phyloP scores from a whole-genome alignment of 2,797 vertebrate species.

The Bradypodion ventrale region DNA sequence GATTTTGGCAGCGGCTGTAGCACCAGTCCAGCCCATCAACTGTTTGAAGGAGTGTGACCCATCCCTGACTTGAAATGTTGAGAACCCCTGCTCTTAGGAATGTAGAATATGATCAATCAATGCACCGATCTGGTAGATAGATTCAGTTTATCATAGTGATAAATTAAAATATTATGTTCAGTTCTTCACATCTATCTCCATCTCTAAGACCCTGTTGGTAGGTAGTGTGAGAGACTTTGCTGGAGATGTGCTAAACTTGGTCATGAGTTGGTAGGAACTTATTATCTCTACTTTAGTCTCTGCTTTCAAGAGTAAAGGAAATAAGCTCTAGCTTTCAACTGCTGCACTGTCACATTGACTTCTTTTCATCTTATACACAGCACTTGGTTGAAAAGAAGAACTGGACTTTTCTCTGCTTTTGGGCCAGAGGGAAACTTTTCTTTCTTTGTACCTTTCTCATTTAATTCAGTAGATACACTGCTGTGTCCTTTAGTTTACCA shows the following conservation, averaged over 20 bases:
- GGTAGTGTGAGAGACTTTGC: neutral
- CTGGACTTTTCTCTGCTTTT: constrained; percentile 11
- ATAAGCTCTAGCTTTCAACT: neutral
- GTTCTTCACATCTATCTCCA: neutral
- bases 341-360: neutral
- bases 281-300: neutral
- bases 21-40: too few species aligned
- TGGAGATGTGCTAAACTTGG: neutral
- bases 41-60: too few species aligned
- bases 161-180: neutral
- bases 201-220: neutral
- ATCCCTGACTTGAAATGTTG: too few species aligned
- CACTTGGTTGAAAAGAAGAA: neutral
- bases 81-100: neutral
- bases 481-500: neutral
- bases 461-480: neutral
- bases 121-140: neutral
- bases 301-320: neutral
- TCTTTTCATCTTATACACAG: neutral
- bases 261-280: neutral
- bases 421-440: constrained; percentile 18
- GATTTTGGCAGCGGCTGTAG: too few species aligned
- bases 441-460: constrained; percentile 1
- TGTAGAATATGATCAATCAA: neutral
- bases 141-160: neutral